These are phyloP conservation scores for Melanotaenia duboulayi DNA, from an alignment of 2,113 vertebrate species.

Conservation along the genomic window DNA sequence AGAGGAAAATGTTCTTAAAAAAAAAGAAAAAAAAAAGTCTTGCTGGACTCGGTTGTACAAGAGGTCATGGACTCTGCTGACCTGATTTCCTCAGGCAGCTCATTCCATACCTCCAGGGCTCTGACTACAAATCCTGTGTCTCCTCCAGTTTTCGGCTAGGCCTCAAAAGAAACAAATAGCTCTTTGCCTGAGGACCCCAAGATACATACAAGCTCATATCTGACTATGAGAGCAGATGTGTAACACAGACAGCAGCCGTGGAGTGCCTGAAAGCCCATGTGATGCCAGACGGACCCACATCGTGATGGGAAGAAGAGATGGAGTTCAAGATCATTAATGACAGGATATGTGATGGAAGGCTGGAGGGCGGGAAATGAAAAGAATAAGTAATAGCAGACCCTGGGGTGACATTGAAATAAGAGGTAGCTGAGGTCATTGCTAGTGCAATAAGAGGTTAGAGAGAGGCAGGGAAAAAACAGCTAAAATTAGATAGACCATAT, in stretches of 20 bases:
- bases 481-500: conserved; percentile 43
- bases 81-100: not conserved
- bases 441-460: conserved; percentile 30
- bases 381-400: conserved; percentile 63
- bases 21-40: not conserved
- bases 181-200: not conserved
- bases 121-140: conserved; percentile 5
- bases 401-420: conserved; percentile 56
- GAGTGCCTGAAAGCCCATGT: not conserved
- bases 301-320: conserved; percentile 18
- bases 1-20: no score
- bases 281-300: conserved; percentile 12
- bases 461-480: not conserved
- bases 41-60: not conserved
- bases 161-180: not conserved
- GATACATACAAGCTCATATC: not conserved
- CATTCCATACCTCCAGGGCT: not conserved
- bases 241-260: not conserved
- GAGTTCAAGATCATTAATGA: conserved; percentile 55
- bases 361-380: conserved; percentile 50
- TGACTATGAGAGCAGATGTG: not conserved
- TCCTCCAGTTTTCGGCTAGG: not conserved
- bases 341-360: conserved; percentile 58
- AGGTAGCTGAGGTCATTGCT: conserved; percentile 53
- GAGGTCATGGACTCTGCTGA: conserved; percentile 4